These are phyloP conservation scores for Zosterops pallidus DNA, from an alignment of 2,113 vertebrate genomes.

Conservation along the genomic window DNA sequence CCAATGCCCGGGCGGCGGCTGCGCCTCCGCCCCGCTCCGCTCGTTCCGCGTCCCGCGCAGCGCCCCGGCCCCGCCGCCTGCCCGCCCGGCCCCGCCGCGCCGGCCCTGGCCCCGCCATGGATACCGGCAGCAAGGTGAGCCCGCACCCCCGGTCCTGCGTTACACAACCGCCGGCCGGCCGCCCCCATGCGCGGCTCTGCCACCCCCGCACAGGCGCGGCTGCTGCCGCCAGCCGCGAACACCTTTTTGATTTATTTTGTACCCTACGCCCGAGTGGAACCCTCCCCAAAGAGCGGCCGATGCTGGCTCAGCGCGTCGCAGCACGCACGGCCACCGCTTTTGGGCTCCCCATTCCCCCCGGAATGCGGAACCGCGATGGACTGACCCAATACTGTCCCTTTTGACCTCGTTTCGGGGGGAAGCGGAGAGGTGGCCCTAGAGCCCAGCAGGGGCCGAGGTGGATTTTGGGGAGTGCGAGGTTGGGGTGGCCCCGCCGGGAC, in stretches of 20 bases:
- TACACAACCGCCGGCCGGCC: background rate
- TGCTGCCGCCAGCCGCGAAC: background rate
- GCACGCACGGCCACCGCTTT: background rate
- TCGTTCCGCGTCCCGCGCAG: background rate
- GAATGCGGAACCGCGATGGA: background rate
- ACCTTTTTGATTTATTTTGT: background rate
- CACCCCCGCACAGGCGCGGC: background rate
- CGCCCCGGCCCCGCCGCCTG: background rate
- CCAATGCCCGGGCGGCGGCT: too few species aligned
- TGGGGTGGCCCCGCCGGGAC: background rate
- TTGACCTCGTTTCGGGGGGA: background rate
- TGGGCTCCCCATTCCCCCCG: accelerated
- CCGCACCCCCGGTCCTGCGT: background rate
- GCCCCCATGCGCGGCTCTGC: background rate
- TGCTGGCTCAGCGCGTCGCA: background rate
- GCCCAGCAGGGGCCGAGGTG: background rate
- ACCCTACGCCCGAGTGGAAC: accelerated
- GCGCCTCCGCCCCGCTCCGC: too few species aligned
- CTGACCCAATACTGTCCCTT: accelerated
- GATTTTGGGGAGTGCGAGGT: background rate
- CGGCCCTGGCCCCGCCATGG: background rate
- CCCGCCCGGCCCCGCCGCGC: background rate
- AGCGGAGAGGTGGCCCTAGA: too few species aligned
- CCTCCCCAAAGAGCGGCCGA: background rate
- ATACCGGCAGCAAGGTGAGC: background rate